Percentiles rank a stretch among this genome's conserved stretches.
Conservation (phyloP, 2,888 invertebrate species). For the Serripes groenlandicus region DNA sequence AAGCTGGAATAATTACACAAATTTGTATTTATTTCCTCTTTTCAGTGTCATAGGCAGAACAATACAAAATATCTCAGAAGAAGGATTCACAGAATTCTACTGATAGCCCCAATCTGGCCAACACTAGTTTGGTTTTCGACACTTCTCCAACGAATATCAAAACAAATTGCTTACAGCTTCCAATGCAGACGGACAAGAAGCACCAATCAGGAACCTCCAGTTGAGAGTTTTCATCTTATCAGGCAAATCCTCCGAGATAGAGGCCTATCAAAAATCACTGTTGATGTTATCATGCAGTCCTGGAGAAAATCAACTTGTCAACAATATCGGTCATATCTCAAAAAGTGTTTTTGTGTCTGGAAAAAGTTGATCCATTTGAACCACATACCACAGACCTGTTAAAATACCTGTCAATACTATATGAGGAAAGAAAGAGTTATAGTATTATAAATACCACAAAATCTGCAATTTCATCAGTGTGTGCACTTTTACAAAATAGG, state of each 20-base stretch:
- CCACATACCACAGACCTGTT: background rate
- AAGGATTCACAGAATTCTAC: background rate
- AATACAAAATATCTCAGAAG: background rate
- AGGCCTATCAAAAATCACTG: conserved; percentile 9
- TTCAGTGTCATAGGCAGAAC: conserved; percentile 14
- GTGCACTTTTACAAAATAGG: background rate
- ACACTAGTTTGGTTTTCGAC: conserved; percentile 12
- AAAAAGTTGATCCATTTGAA: background rate
- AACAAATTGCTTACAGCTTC: conserved; percentile 8
- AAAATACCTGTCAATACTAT: background rate
- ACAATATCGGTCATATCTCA: conserved; percentile 10
- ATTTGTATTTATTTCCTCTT: conserved; percentile 13
- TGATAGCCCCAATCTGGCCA: conserved; percentile 9
- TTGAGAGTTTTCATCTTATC: conserved; percentile 7
- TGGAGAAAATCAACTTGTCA: conserved; percentile 1
- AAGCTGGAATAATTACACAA: conserved; percentile 3
- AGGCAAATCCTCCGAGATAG: conserved; percentile 8
- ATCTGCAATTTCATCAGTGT: conserved; percentile 10
- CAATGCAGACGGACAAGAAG: conserved; percentile 11
- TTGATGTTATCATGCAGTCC: background rate
- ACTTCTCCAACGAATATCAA: background rate
- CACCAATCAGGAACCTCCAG: conserved; percentile 8
- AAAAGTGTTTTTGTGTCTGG: background rate
- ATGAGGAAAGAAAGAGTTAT: background rate
- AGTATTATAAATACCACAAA: background rate